These are phyloP conservation scores for Labeo calbasu DNA, from an alignment of 2,797 vertebrate genomes.

Conservation along the genomic window DNA sequence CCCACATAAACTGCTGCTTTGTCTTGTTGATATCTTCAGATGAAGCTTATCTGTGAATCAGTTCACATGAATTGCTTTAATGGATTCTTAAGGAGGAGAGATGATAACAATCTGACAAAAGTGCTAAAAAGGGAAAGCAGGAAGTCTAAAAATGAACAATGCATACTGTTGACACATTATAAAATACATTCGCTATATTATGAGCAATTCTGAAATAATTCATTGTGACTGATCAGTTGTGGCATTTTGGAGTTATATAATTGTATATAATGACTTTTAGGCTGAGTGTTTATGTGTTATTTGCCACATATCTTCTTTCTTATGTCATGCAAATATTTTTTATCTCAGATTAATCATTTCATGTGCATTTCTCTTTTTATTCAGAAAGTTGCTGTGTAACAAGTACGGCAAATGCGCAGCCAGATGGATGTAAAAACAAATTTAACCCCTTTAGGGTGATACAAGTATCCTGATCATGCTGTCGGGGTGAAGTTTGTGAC, in stretches of 20 bases:
- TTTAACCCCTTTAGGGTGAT: not conserved
- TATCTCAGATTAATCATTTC: not conserved
- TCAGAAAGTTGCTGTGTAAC: not conserved
- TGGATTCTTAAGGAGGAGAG: not conserved
- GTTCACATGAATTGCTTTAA: not conserved
- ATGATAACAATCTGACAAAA: not conserved
- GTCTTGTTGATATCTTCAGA: not conserved
- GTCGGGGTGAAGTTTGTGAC: not conserved
- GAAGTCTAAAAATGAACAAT: not conserved
- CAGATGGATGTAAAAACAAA: not conserved
- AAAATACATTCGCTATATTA: not conserved
- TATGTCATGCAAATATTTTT: not conserved
- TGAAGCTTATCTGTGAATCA: constrained; percentile 5
- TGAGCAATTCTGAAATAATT: not conserved
- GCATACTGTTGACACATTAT: not conserved
- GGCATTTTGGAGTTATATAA: not conserved
- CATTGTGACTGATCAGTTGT: not conserved
- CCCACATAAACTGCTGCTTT: not conserved
- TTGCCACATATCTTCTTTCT: not conserved
- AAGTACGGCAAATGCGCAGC: not conserved
- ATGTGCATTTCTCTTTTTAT: not conserved
- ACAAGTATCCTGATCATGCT: not conserved
- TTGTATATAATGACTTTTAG: not conserved
- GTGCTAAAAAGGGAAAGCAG: not conserved
- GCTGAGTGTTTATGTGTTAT: not conserved